Percentiles rank a stretch among this genome's conserved stretches.
phyloP scores from a whole-genome alignment of 1,140 invertebrate genomes.

The Globodera ellingtonae region DNA sequence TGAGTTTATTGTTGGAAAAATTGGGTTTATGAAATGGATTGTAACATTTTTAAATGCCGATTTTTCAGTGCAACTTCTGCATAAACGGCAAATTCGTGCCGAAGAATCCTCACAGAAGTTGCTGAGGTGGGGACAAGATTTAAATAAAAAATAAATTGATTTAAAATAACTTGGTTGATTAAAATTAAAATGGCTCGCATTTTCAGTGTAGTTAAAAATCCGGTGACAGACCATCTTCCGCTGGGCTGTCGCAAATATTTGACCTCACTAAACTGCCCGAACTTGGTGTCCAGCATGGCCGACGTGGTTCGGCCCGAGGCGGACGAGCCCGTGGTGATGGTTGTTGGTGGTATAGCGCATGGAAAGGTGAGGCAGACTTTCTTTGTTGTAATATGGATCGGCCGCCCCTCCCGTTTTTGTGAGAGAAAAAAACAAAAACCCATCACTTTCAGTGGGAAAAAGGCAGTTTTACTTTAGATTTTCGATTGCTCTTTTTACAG shows the following conservation, averaged over 20 bases:
- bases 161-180: too few relatives aligned
- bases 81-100: slow-evolving; percentile 88
- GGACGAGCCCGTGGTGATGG: slow-evolving; percentile 72
- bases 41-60: neutral
- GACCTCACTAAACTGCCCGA: slow-evolving; percentile 84
- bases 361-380: slow-evolving; percentile 74
- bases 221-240: slow-evolving; percentile 89
- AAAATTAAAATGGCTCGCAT: neutral
- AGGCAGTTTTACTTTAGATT: neutral
- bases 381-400: neutral
- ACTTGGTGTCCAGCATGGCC: slow-evolving; percentile 69
- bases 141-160: neutral
- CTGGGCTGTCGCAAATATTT: slow-evolving; percentile 86
- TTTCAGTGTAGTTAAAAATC: slow-evolving; percentile 91
- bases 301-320: slow-evolving; percentile 76
- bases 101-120: slow-evolving; percentile 85
- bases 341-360: slow-evolving; percentile 95
- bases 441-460: too few relatives aligned
- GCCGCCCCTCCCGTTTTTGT: too few relatives aligned
- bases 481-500: slow-evolving; percentile 65
- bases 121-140: slow-evolving; percentile 65
- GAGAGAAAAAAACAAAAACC: too few relatives aligned
- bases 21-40: too few relatives aligned
- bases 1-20: neutral
- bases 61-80: slow-evolving; percentile 87